Base-by-base conservation (phyloP, 2,888 invertebrate species). In the Salpingus planirostris region DNA sequence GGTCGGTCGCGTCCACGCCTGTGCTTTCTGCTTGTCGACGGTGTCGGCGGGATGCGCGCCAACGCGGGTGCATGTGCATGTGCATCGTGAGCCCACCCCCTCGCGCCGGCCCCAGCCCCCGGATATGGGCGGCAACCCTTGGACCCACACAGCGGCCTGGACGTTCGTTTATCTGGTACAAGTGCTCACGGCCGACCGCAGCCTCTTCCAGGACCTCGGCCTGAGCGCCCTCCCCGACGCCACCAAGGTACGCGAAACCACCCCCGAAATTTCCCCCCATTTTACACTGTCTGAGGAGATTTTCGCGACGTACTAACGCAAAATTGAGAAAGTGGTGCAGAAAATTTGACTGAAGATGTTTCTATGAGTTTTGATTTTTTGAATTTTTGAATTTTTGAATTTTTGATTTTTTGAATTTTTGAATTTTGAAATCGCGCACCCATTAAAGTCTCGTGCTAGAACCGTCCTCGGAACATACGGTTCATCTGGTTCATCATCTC, bases 181-280 rank as follows among this genome's bases (percentile, higher is more conserved):
- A 48, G 42, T 46, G 42, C 40, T 48, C 33, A 47, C 44, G 38
- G 52, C 51, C 29, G 52, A 52, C 29, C 47, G 47, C 40, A 51
- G 50, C 37, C 47, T 60, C 29, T 46, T 55, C 27, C 56, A 55
- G 42, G 59, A 59, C 42, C 53, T 61, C 33, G 61, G 59, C 24
- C 46, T 62, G 34, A 55, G 52, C 42, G 38, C 49, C 31, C 49
- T 55, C 47, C 56, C 55, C 36, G 61, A 62, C 49, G 50, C 55
- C 35, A 48, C 58, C 36, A 61, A 62, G 61, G 62, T 61, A 57
- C n/a, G n/a, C n/a, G n/a, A n/a, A n/a, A n/a, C n/a, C n/a, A n/a
- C n/a, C n/a, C n/a, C n/a, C n/a, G n/a, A n/a, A n/a, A n/a, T n/a
- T n/a, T n/a, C n/a, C n/a, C n/a, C n/a, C n/a, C n/a, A n/a, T n/a